Conservation (phyloP, 2,797 vertebrate species). For the Neosalanx taihuensis region DNA sequence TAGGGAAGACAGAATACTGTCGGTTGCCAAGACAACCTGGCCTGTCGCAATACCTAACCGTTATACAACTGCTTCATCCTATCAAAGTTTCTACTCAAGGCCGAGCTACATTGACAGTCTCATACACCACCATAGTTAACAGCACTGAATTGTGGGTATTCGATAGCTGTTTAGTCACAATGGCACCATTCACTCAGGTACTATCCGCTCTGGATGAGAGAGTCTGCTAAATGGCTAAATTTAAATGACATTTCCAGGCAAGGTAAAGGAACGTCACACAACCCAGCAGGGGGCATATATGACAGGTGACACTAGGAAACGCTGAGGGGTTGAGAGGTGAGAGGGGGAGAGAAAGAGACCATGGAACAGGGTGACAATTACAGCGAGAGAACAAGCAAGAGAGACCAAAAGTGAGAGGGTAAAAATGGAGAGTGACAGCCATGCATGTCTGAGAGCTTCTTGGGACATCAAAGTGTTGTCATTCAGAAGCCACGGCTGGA, state of each 20-base stretch:
- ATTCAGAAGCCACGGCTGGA: slow-evolving; percentile 1
- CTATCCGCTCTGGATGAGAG: too few species aligned
- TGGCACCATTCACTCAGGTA: slow-evolving; percentile 31
- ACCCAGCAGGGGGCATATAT: slow-evolving; percentile 9
- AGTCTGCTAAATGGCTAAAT: too few species aligned
- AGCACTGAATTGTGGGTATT: slow-evolving; percentile 38
- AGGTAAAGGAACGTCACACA: background rate
- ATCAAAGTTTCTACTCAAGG: too few species aligned
- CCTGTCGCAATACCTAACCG: too few species aligned
- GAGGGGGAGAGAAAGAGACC: slow-evolving; percentile 35
- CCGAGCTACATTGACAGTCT: background rate
- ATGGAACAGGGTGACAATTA: background rate
- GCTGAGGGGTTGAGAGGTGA: slow-evolving; percentile 11
- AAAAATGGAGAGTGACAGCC: background rate
- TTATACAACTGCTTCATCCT: too few species aligned
- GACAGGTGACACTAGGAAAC: slow-evolving; percentile 4
- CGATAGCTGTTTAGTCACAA: too few species aligned
- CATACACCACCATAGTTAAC: slow-evolving; percentile 37
- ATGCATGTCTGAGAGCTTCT: slow-evolving; percentile 28
- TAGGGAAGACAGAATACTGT: too few species aligned
- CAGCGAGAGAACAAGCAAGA: background rate
- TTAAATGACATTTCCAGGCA: slow-evolving; percentile 38
- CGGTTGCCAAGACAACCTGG: too few species aligned
- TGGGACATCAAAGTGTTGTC: slow-evolving; percentile 19
- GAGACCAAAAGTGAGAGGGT: background rate